These are phyloP conservation scores for Tyrannus savana DNA, from an alignment of 2,113 vertebrate genomes.

Conservation along the genomic window DNA sequence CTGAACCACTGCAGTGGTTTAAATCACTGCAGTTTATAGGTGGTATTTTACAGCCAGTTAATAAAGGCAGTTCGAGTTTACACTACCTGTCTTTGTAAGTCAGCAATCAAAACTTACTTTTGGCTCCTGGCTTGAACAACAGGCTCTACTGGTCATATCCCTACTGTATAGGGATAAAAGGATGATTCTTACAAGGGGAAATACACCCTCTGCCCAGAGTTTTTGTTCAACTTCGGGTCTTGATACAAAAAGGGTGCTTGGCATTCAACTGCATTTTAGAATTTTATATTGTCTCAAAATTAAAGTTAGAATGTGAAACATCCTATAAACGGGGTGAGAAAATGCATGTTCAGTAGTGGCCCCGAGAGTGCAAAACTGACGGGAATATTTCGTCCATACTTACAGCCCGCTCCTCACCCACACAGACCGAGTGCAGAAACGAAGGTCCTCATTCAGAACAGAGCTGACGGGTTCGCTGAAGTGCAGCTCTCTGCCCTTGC, in stretches of 20 bases:
- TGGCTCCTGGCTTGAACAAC: background rate
- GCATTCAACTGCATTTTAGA: background rate
- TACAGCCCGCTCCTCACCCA: slow-evolving; percentile 84
- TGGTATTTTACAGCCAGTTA: background rate
- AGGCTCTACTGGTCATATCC: background rate
- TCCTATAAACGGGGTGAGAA: background rate
- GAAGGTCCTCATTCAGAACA: slow-evolving; percentile 74
- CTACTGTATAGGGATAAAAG: background rate
- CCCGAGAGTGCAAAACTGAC: background rate
- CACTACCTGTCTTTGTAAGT: background rate
- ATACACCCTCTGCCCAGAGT: background rate
- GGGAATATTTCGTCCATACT: slow-evolving; percentile 51
- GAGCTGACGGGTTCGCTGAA: slow-evolving; percentile 73
- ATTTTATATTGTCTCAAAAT: background rate
- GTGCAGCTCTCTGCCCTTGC: slow-evolving; percentile 80
- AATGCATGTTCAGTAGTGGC: background rate
- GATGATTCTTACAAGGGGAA: background rate
- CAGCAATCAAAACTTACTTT: background rate
- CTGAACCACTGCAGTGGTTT: background rate
- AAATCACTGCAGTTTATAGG: background rate
- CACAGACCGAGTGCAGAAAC: slow-evolving; percentile 83
- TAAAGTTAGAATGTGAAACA: background rate
- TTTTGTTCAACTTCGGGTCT: background rate
- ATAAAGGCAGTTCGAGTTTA: background rate
- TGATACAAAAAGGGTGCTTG: background rate